phyloP scores from a whole-genome alignment of 2,113 vertebrate species.

The cattle (Bos taurus) region ARS-UCD2.0 NC_037356.1:6608501-6609000 shows the following conservation, averaged over 20 bases:
- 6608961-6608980: background rate
- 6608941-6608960: background rate
- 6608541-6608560: background rate
- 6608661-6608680: background rate
- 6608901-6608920: background rate
- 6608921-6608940: background rate
- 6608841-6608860: background rate
- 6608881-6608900: background rate
- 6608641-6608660: background rate
- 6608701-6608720: background rate
- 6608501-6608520: background rate
- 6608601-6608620: background rate
- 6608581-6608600: background rate
- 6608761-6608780: background rate
- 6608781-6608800: background rate
- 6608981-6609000: background rate
- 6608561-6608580: background rate
- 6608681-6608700: background rate
- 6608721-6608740: background rate
- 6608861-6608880: background rate
- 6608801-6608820: background rate
- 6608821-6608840: background rate
- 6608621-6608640: background rate
- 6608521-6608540: background rate
- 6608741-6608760: background rate